Conservation (phyloP, 2,888 invertebrate species). For the Coelopa pilipes region DNA sequence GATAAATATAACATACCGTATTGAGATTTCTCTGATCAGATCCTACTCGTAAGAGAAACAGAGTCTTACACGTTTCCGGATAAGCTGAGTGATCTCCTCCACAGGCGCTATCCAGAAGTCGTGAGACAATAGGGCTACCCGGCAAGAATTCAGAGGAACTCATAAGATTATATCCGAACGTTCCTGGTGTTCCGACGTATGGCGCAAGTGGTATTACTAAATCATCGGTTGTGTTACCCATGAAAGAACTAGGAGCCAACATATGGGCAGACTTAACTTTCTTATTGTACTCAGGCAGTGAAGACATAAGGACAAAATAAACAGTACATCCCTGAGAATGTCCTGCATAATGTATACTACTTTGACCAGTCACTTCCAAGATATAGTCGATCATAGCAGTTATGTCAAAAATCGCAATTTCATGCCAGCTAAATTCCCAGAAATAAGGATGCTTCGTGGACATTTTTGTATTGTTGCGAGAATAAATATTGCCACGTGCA, state of each 20-base stretch:
- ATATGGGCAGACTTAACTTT: constrained; percentile 68
- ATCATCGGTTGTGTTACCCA: constrained; percentile 69
- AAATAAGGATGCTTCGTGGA: constrained; percentile 53
- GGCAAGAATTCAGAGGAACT: constrained; percentile 71
- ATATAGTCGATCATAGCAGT: constrained; percentile 74
- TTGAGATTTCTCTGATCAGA: constrained; percentile 24
- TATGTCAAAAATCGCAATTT: constrained; percentile 69
- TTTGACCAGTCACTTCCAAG: constrained; percentile 64
- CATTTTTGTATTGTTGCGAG: constrained; percentile 68
- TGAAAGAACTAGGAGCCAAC: constrained; percentile 76
- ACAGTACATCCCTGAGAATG: constrained; percentile 72
- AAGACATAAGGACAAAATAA: constrained; percentile 67
- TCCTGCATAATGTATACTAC: constrained; percentile 71
- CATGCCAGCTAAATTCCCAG: constrained; percentile 72
- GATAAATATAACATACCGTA: constrained; percentile 29
- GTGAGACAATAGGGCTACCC: constrained; percentile 63
- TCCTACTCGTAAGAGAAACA: constrained; percentile 65
- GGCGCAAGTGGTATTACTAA: constrained; percentile 43
- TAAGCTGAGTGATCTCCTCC: neutral
- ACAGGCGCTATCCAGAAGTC: constrained; percentile 30
- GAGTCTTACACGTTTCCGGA: constrained; percentile 21
- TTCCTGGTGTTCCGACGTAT: constrained; percentile 41
- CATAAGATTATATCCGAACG: constrained; percentile 33
- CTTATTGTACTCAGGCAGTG: constrained; percentile 66
- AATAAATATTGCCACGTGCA: constrained; percentile 74